Conservation (phyloP, 2,113 vertebrate species). For the Pangasianodon hypophthalmus region DNA sequence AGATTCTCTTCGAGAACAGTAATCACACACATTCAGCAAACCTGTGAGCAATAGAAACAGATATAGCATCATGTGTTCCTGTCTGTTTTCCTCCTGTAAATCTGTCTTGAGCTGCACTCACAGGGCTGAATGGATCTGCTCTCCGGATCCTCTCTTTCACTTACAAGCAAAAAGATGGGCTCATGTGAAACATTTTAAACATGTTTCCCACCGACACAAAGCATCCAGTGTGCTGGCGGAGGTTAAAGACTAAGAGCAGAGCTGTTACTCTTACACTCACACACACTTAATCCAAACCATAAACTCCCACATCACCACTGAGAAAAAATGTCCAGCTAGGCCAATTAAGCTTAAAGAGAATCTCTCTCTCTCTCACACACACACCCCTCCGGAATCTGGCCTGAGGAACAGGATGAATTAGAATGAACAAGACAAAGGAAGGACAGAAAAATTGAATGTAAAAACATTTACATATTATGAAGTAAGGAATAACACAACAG, state of each 20-base stretch:
- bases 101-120: neutral
- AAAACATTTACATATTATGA: neutral
- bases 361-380: neutral
- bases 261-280: conserved; percentile 4
- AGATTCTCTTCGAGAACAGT: neutral
- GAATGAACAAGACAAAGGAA: neutral
- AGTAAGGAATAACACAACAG: neutral
- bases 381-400: neutral
- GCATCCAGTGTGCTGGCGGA: neutral
- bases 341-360: neutral
- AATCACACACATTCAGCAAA: neutral
- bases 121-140: neutral
- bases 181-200: neutral
- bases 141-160: neutral
- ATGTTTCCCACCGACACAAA: neutral
- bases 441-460: neutral
- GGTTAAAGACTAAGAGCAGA: conserved; percentile 10
- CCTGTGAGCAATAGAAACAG: neutral
- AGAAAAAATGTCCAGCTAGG: neutral
- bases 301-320: neutral
- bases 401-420: neutral
- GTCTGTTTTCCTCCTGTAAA: neutral
- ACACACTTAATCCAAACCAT: neutral
- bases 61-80: neutral
- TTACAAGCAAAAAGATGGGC: neutral